A percentile compares a stretch with the other conserved stretches of the same genome.
Evolutionary conservation across 2,113 vertebrate species (phyloP).

Genomic region (Notothenia coriiceps): DNA sequence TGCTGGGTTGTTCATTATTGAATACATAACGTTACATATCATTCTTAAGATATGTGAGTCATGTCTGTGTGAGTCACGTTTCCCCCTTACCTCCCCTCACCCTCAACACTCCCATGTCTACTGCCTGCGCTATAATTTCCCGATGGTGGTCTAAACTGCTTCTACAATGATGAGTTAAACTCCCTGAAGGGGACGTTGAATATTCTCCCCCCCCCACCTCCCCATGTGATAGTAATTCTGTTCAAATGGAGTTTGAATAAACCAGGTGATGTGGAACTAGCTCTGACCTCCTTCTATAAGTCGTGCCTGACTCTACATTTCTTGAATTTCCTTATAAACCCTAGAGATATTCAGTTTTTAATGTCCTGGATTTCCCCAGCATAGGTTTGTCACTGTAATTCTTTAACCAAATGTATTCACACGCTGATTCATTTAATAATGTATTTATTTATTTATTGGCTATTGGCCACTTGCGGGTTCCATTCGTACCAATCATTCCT

Average conservation of each 20-base stretch:
- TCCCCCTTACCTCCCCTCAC: background rate
- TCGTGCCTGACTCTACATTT: background rate
- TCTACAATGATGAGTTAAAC: background rate
- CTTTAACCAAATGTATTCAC: background rate
- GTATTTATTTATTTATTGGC: background rate
- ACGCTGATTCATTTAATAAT: background rate
- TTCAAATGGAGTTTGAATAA: background rate
- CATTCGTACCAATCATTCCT: background rate
- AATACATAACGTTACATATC: too few species aligned
- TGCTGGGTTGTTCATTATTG: too few species aligned
- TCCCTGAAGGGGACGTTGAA: background rate
- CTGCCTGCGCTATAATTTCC: background rate
- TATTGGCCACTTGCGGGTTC: background rate
- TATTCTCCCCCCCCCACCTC: too few species aligned
- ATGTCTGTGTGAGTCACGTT: too few species aligned
- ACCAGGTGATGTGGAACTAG: background rate
- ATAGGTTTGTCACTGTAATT: background rate
- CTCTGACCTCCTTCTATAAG: slow-evolving; percentile 2
- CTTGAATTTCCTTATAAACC: slow-evolving; percentile 1
- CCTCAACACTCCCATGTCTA: background rate
- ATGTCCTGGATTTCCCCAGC: background rate
- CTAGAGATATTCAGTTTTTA: background rate
- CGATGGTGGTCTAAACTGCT: background rate
- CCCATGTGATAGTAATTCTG: background rate
- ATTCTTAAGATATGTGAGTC: background rate